phyloP scores from a whole-genome alignment of 1,140 invertebrate species.

The Copidosoma floridanum region DNA sequence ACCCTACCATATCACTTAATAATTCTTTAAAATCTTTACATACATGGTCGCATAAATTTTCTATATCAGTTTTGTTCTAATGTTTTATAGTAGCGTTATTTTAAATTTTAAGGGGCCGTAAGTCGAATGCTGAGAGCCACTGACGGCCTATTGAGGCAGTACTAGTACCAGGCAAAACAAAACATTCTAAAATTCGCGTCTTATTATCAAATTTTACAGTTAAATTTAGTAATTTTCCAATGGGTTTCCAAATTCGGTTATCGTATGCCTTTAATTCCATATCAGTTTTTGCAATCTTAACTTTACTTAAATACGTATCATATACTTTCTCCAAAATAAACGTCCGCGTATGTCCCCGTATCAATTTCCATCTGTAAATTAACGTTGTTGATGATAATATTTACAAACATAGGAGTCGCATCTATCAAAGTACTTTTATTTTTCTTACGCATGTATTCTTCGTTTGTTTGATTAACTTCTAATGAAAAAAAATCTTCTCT shows the following conservation, averaged over 20 bases:
- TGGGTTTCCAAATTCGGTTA: neutral
- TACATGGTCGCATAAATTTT: neutral
- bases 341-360: slow-evolving; percentile 11
- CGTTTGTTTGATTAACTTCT: neutral
- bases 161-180: slow-evolving; percentile 33
- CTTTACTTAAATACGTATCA: neutral
- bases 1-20: neutral
- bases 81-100: neutral
- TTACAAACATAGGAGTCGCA: slow-evolving; percentile 1
- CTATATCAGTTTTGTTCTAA: neutral
- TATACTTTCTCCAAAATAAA: slow-evolving; percentile 12
- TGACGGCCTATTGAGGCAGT: slow-evolving; percentile 35
- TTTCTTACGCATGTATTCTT: neutral
- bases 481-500: neutral
- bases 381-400: neutral
- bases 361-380: slow-evolving; percentile 16
- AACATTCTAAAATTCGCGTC: slow-evolving; percentile 13
- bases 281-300: slow-evolving; percentile 8
- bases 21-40: neutral
- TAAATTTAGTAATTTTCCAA: slow-evolving; percentile 13
- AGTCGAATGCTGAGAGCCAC: slow-evolving; percentile 19
- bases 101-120: slow-evolving; percentile 14
- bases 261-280: slow-evolving; percentile 15
- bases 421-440: neutral
- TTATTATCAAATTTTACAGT: slow-evolving; percentile 1